Conservation (phyloP, 2,888 invertebrate species). For the Magallana nippona region DNA sequence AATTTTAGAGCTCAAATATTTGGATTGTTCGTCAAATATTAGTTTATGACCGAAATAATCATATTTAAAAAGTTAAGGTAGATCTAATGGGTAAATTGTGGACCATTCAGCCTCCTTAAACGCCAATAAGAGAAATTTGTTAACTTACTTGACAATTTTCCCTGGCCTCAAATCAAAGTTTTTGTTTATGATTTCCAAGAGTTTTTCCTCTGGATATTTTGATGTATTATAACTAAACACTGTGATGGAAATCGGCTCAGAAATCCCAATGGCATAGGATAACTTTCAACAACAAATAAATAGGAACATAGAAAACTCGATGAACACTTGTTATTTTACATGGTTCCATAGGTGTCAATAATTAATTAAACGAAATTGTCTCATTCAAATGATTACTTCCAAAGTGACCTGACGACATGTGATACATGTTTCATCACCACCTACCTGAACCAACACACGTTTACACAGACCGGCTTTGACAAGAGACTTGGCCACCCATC, state of each 20-base stretch:
- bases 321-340: not conserved
- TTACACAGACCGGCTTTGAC: constrained; percentile 96
- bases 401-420: too few relatives aligned
- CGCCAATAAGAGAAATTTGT: not conserved
- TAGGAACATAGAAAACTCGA: too few relatives aligned
- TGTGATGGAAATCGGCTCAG: constrained; percentile 97
- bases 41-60: too few relatives aligned
- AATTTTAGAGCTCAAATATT: too few relatives aligned
- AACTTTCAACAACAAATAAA: constrained; percentile 83
- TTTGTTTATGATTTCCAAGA: constrained; percentile 90
- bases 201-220: constrained; percentile 88
- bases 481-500: constrained; percentile 99
- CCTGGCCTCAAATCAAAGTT: constrained; percentile 99
- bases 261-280: constrained; percentile 98
- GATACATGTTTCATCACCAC: too few relatives aligned
- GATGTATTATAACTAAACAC: constrained; percentile 99
- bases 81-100: too few relatives aligned
- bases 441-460: constrained; percentile 95
- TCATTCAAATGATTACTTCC: too few relatives aligned
- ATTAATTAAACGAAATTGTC: too few relatives aligned
- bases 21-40: too few relatives aligned
- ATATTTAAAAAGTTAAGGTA: too few relatives aligned
- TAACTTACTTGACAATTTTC: constrained; percentile 95
- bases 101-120: not conserved
- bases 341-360: too few relatives aligned